Base-by-base conservation (phyloP, 2,113 vertebrate species). In the Prochilodus magdalenae region DNA sequence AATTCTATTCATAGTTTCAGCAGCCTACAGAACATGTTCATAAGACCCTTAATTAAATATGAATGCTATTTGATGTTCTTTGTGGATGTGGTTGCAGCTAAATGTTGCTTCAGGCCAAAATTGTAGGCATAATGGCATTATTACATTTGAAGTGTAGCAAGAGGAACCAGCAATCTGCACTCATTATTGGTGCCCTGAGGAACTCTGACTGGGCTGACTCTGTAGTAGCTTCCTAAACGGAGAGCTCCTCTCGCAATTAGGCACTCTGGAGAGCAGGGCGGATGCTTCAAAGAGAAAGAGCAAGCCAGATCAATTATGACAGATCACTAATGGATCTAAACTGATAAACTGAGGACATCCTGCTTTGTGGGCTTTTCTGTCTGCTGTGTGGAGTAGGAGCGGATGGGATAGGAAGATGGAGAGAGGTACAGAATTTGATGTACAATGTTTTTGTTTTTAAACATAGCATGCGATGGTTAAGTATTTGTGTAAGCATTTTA, bases 271-370 rank as follows among this genome's bases (percentile, higher is more conserved):
- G 83, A 87, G 81, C 30, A 66, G 30, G 67, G 66, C 59, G 65
- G 79, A 88, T 76, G 82, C 78, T 83, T 70, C 33, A 75, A 75
- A 75, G 71, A 76, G 33, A 69, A 73, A 20, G 44, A 79, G 62
- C 24, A 51, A 73, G 63, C 59, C 82, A 71, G 79, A 85, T 82
- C 80, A 84, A 80, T 83, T 81, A 83, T 81, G 81, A 55, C 77
- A 29, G 66, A 87, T 86, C 49, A 83, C 80, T 84, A 86, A 88
- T 84, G 77, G 84, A 84, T 74, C 70, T 82, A 67, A 73, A 80
- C 73, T 74, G 77, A 76, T 81, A 27, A 77, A 62, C 27, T n/a
- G 22, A 65, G 81, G 81, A 72, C 67, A 63, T 77, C 53, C 73
- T 36, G 30, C 36, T 29, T 53, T 33, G 30, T 60, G 57, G 63